A percentile compares a stretch with the other conserved stretches of the same genome.
These are phyloP conservation scores for Cervus canadensis DNA, from an alignment of 2,113 vertebrate species.

Conservation along the genomic window DNA sequence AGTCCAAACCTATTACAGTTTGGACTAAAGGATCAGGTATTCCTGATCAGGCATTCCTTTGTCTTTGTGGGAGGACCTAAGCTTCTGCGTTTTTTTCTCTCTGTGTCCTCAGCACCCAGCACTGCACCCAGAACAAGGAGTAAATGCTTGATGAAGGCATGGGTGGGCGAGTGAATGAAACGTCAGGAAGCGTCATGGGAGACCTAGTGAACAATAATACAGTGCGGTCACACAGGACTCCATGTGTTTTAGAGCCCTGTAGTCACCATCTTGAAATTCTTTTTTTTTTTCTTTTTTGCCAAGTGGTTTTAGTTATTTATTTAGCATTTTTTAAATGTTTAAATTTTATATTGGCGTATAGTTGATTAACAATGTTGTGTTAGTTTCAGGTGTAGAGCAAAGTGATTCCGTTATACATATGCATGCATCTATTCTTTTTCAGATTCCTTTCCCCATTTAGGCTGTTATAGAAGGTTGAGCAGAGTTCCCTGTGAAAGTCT, in stretches of 20 bases:
- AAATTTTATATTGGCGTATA: neutral
- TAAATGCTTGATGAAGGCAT: neutral
- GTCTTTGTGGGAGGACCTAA: neutral
- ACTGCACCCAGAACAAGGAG: neutral
- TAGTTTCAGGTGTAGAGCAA: neutral
- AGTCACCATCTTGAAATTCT: neutral
- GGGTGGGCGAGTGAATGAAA: neutral
- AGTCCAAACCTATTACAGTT: neutral
- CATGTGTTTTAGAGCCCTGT: neutral
- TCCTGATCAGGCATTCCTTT: neutral
- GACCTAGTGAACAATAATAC: neutral
- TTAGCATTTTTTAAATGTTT: neutral
- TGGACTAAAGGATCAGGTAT: neutral
- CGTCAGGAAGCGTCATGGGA: neutral
- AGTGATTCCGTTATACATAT: neutral
- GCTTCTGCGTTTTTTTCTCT: neutral
- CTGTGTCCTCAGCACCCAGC: neutral
- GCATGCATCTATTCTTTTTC: neutral
- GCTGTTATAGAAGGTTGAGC: neutral
- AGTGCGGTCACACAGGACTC: accelerated
- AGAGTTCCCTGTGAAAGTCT: neutral
- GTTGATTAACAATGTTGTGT: neutral
- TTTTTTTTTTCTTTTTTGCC: neutral
- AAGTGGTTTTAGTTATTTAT: neutral
- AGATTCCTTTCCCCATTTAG: neutral